Evolutionary conservation across 1,140 invertebrate species (phyloP).

Genomic region (Globodera rostochiensis): DNA sequence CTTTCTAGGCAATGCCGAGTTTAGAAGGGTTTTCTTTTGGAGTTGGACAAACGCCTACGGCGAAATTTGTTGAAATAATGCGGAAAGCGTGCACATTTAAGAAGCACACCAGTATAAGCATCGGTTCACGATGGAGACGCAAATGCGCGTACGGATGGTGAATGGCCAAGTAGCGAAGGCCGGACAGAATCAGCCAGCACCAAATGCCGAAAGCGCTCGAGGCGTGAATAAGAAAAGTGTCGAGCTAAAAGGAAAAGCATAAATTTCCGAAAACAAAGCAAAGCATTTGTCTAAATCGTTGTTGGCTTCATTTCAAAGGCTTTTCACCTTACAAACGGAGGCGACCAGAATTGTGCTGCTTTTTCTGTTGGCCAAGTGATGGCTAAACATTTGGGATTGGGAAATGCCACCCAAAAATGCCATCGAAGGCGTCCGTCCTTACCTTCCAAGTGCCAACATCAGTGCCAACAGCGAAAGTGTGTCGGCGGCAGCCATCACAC

Average conservation of each 20-base stretch:
- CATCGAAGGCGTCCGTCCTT: no score
- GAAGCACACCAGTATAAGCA: constrained; percentile 34
- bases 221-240: constrained; percentile 48
- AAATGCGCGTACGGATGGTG: constrained; percentile 49
- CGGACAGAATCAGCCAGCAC: constrained; percentile 49
- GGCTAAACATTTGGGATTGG: constrained; percentile 1
- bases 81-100: not conserved
- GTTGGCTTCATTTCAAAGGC: not conserved
- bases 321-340: constrained; percentile 41
- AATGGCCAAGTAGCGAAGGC: constrained; percentile 46
- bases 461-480: constrained; percentile 38
- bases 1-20: no score
- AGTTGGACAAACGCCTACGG: no score
- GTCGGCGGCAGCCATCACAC: constrained; percentile 48
- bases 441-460: constrained; percentile 27
- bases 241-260: constrained; percentile 38
- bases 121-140: constrained; percentile 44
- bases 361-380: constrained; percentile 42
- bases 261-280: constrained; percentile 11
- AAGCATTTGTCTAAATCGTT: not conserved
- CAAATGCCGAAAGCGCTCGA: constrained; percentile 48
- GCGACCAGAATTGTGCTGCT: constrained; percentile 19
- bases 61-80: no score
- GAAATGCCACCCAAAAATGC: no score
- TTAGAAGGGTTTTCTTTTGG: no score